Conservation (phyloP, 2,113 vertebrate species). For the Scomber scombrus region DNA sequence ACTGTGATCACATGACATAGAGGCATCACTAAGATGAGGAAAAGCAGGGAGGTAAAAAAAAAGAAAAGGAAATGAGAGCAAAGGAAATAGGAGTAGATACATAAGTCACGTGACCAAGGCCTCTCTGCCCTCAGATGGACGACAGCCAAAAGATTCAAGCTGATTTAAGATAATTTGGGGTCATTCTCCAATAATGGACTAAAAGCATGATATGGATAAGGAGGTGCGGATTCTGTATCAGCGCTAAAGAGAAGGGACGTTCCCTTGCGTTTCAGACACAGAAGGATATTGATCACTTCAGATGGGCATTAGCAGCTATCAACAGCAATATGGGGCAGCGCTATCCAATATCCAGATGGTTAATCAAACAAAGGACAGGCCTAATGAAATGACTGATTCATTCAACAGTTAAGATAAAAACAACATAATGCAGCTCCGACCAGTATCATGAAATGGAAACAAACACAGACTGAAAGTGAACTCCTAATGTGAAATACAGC, state of each 20-base stretch:
- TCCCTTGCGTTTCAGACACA: conserved; percentile 28
- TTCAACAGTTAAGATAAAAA: conserved; percentile 37
- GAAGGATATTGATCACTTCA: conserved; percentile 54
- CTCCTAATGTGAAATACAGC: no score
- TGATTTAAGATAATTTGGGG: conserved; percentile 51
- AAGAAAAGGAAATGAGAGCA: conserved; percentile 3
- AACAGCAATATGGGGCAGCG: conserved; percentile 16
- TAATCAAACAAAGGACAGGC: conserved; percentile 52
- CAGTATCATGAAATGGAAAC: conserved; percentile 2
- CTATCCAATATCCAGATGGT: conserved; percentile 27
- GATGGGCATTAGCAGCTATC: conserved; percentile 43
- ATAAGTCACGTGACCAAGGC: conserved; percentile 6
- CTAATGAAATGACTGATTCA: conserved; percentile 54
- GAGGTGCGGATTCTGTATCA: conserved; percentile 54
- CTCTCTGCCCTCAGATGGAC: conserved; percentile 34
- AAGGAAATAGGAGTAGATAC: conserved; percentile 1
- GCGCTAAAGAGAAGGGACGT: conserved; percentile 23
- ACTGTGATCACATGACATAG: conserved; percentile 64
- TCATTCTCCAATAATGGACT: conserved; percentile 47
- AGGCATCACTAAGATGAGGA: conserved; percentile 40
- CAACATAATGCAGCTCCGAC: conserved; percentile 22
- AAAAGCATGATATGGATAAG: conserved; percentile 44
- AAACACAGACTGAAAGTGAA: background rate
- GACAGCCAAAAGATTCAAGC: conserved; percentile 34
- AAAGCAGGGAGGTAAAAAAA: conserved; percentile 26